Evolutionary conservation across 1,140 invertebrate species (phyloP).

Genomic region (Zaprionus tsacasi): DNA sequence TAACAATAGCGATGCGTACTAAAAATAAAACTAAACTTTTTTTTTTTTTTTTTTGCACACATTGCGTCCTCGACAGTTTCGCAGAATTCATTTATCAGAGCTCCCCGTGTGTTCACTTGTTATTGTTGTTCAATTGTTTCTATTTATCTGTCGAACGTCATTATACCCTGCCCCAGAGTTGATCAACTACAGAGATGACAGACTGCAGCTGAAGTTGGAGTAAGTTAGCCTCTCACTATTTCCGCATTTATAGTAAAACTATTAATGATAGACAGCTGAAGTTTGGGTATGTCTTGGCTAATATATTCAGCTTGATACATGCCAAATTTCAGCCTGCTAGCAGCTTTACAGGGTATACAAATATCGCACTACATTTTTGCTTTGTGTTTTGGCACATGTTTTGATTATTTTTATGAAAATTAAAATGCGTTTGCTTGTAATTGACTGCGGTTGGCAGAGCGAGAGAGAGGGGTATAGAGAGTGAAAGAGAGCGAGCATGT

Average conservation of each 20-base stretch:
- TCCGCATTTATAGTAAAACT: not conserved
- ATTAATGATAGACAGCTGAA: not conserved
- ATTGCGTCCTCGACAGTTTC: slow-evolving; percentile 67
- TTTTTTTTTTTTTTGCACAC: slow-evolving; percentile 22
- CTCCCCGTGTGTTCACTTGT: slow-evolving; percentile 55
- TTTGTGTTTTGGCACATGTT: slow-evolving; percentile 66
- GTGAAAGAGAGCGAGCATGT: not conserved
- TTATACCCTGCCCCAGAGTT: slow-evolving; percentile 16
- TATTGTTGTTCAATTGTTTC: slow-evolving; percentile 72
- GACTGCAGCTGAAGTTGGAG: not conserved
- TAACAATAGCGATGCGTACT: slow-evolving; percentile 15
- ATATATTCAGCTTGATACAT: not conserved
- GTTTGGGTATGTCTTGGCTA: not conserved
- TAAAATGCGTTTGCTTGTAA: slow-evolving; percentile 81
- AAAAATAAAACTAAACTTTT: slow-evolving; percentile 27
- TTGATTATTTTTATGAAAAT: slow-evolving; percentile 81
- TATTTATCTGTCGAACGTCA: slow-evolving; percentile 53
- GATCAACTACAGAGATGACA: not conserved
- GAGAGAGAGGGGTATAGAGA: not conserved
- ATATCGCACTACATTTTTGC: not conserved
- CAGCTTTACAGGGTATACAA: not conserved
- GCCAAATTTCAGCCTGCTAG: not conserved
- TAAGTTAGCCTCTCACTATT: not conserved
- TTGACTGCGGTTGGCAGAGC: slow-evolving; percentile 37
- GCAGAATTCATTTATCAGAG: slow-evolving; percentile 76